Conservation (phyloP, 2,113 vertebrate species). For the Mola mola region DNA sequence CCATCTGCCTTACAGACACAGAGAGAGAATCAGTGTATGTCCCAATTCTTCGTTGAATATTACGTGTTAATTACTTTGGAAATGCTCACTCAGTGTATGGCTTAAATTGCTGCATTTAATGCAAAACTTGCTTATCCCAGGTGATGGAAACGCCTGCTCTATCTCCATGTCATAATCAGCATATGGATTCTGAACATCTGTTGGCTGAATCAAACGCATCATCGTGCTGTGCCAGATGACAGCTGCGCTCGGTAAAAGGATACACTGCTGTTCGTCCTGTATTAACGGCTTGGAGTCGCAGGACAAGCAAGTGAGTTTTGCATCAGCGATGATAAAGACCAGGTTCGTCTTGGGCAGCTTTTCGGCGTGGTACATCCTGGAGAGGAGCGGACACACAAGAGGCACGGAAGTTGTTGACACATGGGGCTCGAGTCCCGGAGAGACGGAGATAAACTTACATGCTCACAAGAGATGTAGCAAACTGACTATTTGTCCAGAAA, state of each 20-base stretch:
- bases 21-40: neutral
- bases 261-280: slow-evolving; percentile 94
- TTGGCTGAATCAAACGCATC: neutral
- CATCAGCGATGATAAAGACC: slow-evolving; percentile 92
- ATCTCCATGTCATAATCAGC: too few relatives aligned
- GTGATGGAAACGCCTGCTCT: too few relatives aligned
- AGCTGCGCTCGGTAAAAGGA: slow-evolving; percentile 78
- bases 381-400: slow-evolving; percentile 53
- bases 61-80: too few relatives aligned
- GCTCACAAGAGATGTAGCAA: neutral
- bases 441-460: slow-evolving; percentile 35
- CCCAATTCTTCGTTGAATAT: too few relatives aligned
- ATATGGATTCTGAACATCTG: slow-evolving; percentile 25
- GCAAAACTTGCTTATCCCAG: too few relatives aligned
- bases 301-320: slow-evolving; percentile 83
- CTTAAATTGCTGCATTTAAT: too few relatives aligned
- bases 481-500: slow-evolving; percentile 35
- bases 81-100: too few relatives aligned
- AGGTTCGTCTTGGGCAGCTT: slow-evolving; percentile 94
- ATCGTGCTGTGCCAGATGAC: slow-evolving; percentile 10
- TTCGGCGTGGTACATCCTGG: slow-evolving; percentile 91
- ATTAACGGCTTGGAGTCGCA: slow-evolving; percentile 86
- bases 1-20: slow-evolving; percentile 31
- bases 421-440: slow-evolving; percentile 48
- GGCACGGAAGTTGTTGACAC: slow-evolving; percentile 51